These are phyloP conservation scores for Centropus unirufus DNA, from an alignment of 2,113 vertebrate species.

Conservation along the genomic window DNA sequence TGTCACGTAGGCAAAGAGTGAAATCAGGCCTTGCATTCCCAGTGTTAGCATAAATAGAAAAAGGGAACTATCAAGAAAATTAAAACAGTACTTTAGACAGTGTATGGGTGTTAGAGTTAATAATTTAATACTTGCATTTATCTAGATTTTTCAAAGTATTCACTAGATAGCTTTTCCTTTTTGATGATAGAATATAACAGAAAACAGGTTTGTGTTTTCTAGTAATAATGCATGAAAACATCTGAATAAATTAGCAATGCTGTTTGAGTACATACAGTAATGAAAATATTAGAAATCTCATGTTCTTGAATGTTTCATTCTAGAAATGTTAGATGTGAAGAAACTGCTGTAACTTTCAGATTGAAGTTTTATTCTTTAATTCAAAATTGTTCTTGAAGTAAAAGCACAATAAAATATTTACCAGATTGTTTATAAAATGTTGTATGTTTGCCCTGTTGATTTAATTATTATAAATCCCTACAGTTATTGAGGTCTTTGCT, in stretches of 20 bases:
- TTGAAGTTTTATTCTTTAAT: background rate
- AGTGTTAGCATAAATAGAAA: background rate
- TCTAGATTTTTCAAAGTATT: background rate
- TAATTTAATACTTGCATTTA: slow-evolving; percentile 16
- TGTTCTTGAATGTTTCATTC: background rate
- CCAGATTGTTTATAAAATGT: background rate
- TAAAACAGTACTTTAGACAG: background rate
- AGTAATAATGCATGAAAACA: slow-evolving; percentile 48
- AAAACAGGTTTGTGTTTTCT: slow-evolving; percentile 44
- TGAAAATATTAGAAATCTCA: slow-evolving; percentile 9
- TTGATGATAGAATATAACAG: background rate
- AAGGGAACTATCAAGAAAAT: background rate
- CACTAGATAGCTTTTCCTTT: background rate
- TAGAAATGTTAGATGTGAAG: background rate
- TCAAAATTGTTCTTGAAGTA: slow-evolving; percentile 3
- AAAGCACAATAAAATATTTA: background rate
- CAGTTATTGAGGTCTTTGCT: background rate
- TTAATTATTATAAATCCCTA: background rate
- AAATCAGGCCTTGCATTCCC: background rate
- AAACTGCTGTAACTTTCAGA: background rate
- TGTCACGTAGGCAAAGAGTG: background rate
- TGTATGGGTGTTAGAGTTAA: background rate
- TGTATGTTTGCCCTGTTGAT: background rate
- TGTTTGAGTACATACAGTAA: slow-evolving; percentile 12
- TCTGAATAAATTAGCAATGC: slow-evolving; percentile 31